These are phyloP conservation scores for Anneissia japonica DNA, from an alignment of 35 echinoderm and acorn worm species.

Conservation along the genomic window DNA sequence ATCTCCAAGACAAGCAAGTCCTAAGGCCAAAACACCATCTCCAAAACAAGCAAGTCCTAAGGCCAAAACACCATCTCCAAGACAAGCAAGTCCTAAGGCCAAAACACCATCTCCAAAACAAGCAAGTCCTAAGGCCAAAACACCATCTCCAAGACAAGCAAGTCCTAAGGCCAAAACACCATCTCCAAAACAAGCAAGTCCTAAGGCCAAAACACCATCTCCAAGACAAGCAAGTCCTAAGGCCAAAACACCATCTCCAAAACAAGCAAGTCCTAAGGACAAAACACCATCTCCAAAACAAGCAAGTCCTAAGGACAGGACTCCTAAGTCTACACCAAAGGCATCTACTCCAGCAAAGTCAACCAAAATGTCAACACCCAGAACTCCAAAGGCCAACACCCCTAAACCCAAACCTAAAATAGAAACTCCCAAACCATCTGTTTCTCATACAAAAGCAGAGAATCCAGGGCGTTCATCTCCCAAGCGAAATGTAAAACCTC, in stretches of 20 bases:
- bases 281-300: too few species aligned
- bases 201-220: background rate
- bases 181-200: background rate
- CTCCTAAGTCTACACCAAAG: slow-evolving; percentile 52
- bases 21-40: background rate
- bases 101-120: slow-evolving; percentile 26
- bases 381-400: background rate
- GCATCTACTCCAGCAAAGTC: slow-evolving; percentile 17
- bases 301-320: too few species aligned
- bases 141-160: background rate
- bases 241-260: slow-evolving; percentile 11
- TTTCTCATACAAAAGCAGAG: background rate
- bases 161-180: slow-evolving; percentile 2
- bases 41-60: background rate
- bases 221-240: slow-evolving; percentile 8
- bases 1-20: background rate
- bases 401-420: background rate
- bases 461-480: slow-evolving; percentile 16
- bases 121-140: slow-evolving; percentile 7
- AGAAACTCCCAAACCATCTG: background rate
- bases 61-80: background rate
- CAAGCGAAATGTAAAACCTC: slow-evolving; percentile 52
- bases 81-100: background rate
- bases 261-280: background rate
- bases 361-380: slow-evolving; percentile 35